These are phyloP conservation scores for Trypoxylus dichotomus DNA, from an alignment of 1,140 invertebrate genomes.

Conservation along the genomic window DNA sequence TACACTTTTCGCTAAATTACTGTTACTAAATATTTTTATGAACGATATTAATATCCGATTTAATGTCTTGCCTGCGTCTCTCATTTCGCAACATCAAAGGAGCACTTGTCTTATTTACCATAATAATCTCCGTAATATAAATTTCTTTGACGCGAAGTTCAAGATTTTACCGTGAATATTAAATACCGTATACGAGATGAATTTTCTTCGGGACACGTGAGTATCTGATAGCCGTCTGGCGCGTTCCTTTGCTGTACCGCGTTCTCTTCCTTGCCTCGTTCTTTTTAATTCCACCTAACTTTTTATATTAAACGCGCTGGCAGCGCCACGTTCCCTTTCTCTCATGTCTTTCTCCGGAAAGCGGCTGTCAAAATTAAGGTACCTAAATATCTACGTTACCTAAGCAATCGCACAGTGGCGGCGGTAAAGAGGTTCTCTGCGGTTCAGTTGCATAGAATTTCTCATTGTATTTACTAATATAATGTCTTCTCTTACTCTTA, in stretches of 20 bases:
- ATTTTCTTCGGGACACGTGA: neutral
- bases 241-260: neutral
- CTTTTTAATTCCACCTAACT: constrained; percentile 11
- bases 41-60: too few relatives aligned
- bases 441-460: too few relatives aligned
- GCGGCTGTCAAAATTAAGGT: neutral
- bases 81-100: neutral
- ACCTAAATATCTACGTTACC: too few relatives aligned
- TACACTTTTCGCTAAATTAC: too few relatives aligned
- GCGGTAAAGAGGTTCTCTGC: too few relatives aligned
- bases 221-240: neutral
- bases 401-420: too few relatives aligned
- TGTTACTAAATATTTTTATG: too few relatives aligned
- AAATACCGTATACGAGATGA: neutral
- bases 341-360: neutral
- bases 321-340: neutral
- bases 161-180: neutral
- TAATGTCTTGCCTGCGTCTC: neutral
- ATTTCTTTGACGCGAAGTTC: neutral
- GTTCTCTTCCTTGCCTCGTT: neutral
- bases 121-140: neutral
- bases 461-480: too few relatives aligned
- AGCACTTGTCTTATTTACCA: neutral
- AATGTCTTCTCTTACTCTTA: too few relatives aligned
- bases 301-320: neutral